These are phyloP conservation scores for Protobothrops mucrosquamatus DNA, from an alignment of 2,113 vertebrate species.

Conservation along the genomic window DNA sequence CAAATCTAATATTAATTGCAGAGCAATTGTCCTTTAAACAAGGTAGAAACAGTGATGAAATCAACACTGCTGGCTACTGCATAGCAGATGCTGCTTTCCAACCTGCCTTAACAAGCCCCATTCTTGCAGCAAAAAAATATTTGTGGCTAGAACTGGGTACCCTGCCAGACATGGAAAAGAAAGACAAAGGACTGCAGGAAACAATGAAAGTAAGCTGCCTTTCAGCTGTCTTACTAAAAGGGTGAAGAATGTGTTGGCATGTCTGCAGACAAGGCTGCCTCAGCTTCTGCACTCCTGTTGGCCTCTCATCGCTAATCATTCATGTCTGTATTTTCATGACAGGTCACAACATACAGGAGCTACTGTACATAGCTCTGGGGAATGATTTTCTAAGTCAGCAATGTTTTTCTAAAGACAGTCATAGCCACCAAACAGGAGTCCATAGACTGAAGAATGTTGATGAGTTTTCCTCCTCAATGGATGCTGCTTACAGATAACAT, in stretches of 20 bases:
- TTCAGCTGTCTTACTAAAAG: slow-evolving; percentile 21
- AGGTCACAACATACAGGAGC: slow-evolving; percentile 32
- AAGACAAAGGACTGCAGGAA: slow-evolving; percentile 15
- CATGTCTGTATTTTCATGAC: slow-evolving; percentile 27
- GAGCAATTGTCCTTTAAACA: background rate
- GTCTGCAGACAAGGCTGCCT: background rate
- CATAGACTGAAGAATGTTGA: background rate
- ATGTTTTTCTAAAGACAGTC: background rate
- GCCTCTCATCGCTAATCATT: slow-evolving; percentile 16
- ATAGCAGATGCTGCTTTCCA: slow-evolving; percentile 8
- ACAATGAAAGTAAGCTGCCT: slow-evolving; percentile 11
- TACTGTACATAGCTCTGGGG: slow-evolving; percentile 6
- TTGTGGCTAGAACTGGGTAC: background rate
- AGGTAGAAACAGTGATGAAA: background rate
- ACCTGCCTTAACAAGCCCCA: background rate
- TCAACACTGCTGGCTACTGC: rapidly evolving
- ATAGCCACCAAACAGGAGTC: background rate
- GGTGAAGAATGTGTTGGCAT: slow-evolving; percentile 5
- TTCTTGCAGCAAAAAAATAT: slow-evolving; percentile 1
- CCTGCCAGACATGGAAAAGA: background rate
- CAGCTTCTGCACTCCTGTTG: background rate
- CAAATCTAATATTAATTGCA: background rate
- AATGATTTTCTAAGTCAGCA: slow-evolving; percentile 12
- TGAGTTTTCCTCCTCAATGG: background rate
- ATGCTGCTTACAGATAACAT: background rate